Percentiles rank a stretch among this genome's conserved stretches.
These are phyloP conservation scores for Eupithecia subfuscata DNA, from an alignment of 2,888 invertebrate genomes.

Conservation along the genomic window DNA sequence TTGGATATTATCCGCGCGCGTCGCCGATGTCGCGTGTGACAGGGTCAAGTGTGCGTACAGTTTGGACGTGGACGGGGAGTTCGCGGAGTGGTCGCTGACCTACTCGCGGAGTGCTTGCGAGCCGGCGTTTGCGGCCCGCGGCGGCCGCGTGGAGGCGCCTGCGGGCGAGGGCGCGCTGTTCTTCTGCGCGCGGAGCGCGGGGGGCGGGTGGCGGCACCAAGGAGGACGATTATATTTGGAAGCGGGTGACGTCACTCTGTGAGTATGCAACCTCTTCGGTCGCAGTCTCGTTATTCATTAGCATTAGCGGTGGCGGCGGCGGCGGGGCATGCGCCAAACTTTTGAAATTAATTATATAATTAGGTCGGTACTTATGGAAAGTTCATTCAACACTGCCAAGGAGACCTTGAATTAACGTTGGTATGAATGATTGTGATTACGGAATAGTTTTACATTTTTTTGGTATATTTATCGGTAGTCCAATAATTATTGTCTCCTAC, in stretches of 20 bases:
- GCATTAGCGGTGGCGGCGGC: neutral
- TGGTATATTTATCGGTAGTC: too few species aligned
- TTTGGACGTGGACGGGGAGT: constrained; percentile 61
- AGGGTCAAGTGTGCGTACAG: constrained; percentile 65
- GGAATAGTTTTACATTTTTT: too few species aligned
- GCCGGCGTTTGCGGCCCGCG: constrained; percentile 52
- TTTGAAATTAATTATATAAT: neutral
- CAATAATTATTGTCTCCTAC: too few species aligned
- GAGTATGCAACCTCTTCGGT: constrained; percentile 10
- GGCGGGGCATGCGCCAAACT: neutral
- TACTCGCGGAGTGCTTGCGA: constrained; percentile 57
- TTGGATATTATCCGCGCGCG: constrained; percentile 73
- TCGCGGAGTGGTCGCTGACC: constrained; percentile 74
- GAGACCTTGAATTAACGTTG: too few species aligned
- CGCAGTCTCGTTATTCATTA: neutral
- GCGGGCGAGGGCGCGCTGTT: constrained; percentile 59
- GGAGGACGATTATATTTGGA: constrained; percentile 74
- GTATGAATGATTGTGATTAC: too few species aligned
- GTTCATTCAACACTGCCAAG: neutral
- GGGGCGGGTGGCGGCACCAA: constrained; percentile 71
- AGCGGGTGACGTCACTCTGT: constrained; percentile 70
- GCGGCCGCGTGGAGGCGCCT: constrained; percentile 57
- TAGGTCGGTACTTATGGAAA: neutral
- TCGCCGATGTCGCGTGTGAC: constrained; percentile 62
- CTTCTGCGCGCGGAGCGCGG: constrained; percentile 69